phyloP scores from a whole-genome alignment of 2,113 vertebrate genomes.

The Plecturocebus donacophilus region DNA sequence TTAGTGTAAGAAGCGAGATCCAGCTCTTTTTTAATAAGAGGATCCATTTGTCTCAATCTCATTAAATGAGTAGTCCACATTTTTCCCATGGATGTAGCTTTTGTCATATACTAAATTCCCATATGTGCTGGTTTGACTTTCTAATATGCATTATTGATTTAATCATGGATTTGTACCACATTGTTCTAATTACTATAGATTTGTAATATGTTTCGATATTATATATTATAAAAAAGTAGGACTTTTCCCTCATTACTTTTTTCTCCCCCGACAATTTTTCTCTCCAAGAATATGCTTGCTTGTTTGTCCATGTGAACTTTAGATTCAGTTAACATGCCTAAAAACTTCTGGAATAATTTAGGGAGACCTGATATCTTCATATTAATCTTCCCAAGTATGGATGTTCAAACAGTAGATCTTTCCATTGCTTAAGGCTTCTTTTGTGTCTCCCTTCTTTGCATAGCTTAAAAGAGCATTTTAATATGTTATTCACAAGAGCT shows the following conservation, averaged over 20 bases:
- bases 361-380: background rate
- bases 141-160: background rate
- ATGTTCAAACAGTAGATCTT: background rate
- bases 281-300: background rate
- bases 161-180: background rate
- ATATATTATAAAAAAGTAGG: background rate
- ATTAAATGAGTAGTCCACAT: background rate
- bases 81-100: background rate
- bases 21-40: background rate
- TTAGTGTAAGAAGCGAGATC: background rate
- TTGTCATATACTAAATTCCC: background rate
- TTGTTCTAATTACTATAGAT: background rate
- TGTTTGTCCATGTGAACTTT: background rate
- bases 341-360: background rate
- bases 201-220: background rate
- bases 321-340: background rate
- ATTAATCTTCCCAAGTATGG: background rate
- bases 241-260: background rate
- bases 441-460: background rate
- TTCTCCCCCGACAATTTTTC: background rate
- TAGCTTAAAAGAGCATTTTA: conserved; percentile 33
- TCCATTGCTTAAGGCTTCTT: background rate
- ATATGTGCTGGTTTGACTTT: background rate
- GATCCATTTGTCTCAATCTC: background rate
- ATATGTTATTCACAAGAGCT: background rate